phyloP scores from a whole-genome alignment of 2,113 vertebrate genomes.

The Petrocephalus zakoni region DNA sequence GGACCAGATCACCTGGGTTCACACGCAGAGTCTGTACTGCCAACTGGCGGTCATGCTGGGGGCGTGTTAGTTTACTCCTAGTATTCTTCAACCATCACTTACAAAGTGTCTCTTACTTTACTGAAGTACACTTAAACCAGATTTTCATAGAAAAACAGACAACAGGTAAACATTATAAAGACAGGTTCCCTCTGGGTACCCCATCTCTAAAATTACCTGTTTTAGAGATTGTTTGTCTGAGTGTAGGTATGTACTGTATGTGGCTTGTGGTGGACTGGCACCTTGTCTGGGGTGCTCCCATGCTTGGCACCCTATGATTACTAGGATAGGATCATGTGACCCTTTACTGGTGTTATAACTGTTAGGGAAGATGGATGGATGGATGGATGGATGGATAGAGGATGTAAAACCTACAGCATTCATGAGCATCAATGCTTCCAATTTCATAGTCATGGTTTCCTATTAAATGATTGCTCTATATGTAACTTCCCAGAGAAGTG shows the following conservation, averaged over 20 bases:
- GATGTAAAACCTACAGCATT: not conserved
- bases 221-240: not conserved
- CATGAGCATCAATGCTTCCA: not conserved
- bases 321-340: not conserved
- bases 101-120: not conserved
- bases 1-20: slow-evolving; percentile 39
- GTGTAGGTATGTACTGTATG: not conserved
- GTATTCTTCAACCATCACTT: not conserved
- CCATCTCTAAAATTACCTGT: not conserved
- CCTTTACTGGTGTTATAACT: not conserved
- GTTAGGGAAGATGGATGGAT: not conserved
- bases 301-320: not conserved
- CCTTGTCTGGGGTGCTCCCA: not conserved
- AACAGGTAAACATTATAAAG: not conserved
- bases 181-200: not conserved
- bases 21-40: not conserved
- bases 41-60: not conserved
- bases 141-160: not conserved
- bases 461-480: not conserved
- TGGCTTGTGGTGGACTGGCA: not conserved
- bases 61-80: not conserved
- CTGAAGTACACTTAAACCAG: not conserved
- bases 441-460: not conserved
- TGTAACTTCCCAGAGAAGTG: not conserved
- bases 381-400: not conserved